These are phyloP conservation scores for Lophius americanus DNA, from an alignment of 2,797 vertebrate species.

Conservation along the genomic window DNA sequence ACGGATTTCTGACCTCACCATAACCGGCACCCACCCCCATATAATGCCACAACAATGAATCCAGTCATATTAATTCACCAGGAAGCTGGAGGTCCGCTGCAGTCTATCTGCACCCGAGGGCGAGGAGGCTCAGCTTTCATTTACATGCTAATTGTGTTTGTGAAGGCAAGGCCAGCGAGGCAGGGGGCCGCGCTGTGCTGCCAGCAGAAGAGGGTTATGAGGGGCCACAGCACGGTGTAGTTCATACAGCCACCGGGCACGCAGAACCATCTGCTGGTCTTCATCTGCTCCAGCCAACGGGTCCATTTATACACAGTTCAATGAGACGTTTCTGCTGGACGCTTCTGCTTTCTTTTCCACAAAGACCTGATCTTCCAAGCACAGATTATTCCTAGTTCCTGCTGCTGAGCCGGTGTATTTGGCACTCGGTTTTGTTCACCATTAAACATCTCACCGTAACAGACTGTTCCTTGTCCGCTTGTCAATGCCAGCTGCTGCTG, in stretches of 20 bases:
- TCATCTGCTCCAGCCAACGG: conserved; percentile 63
- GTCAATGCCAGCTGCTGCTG: neutral
- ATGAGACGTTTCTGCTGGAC: conserved; percentile 47
- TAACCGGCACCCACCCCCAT: conserved; percentile 31
- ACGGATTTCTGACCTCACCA: conserved; percentile 35
- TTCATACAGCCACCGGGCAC: conserved; percentile 38
- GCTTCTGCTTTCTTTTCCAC: conserved; percentile 25
- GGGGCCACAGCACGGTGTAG: conserved; percentile 15
- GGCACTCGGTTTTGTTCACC: conserved; percentile 19
- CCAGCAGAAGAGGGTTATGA: conserved; percentile 24
- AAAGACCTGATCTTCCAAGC: conserved; percentile 42
- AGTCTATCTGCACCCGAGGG: conserved; percentile 60
- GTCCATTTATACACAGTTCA: conserved; percentile 62
- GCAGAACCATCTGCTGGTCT: conserved; percentile 70
- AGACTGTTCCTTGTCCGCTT: conserved; percentile 13
- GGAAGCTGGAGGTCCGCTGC: conserved; percentile 49
- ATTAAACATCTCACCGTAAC: conserved; percentile 12
- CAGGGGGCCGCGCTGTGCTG: conserved; percentile 24
- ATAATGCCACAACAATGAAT: conserved; percentile 71
- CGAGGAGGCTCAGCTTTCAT: conserved; percentile 63
- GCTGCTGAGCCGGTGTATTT: conserved; percentile 14
- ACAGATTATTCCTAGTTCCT: conserved; percentile 56
- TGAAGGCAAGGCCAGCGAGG: conserved; percentile 29
- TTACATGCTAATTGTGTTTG: conserved; percentile 77
- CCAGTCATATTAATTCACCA: conserved; percentile 60